Evolutionary conservation across 2,113 vertebrate species (phyloP), one percentile per base, ranked within the genome.

Genomic region (Stigmatopora nigra): DNA sequence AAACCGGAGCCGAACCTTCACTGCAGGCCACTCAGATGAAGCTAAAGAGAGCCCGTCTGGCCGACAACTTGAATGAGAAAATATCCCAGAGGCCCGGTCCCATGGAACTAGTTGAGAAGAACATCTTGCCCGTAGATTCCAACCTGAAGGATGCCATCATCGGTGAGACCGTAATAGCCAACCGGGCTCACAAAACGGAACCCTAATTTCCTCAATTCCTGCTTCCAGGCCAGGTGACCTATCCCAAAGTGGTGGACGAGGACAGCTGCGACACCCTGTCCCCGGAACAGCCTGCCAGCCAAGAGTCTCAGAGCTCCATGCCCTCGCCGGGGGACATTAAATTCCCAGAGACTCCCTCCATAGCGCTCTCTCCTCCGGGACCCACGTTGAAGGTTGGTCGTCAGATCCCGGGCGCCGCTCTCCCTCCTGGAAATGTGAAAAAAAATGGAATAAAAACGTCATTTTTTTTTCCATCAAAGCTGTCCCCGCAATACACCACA

Each of bases 41-140:
- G 76, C 72, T 99, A 84, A 99, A 99, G 83, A 90, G 97, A 78
- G 97, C 97, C 11, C 90, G 97, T 0, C 78, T 99, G 58, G 97
- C 97, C 0, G 95, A 99, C 80, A 94, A 98, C 79, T 90, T 99
- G 62, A 99, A 99, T n/a, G 97, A 99, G 79, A 99, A 96, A 87
- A 94, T 99, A 53, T 92, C 97, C 45, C 97, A 98, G 72, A 90
- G 97, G 47, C 97, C 97, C 14, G 97, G 97, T 1, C 97, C 97
- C 1, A 92, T 99, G 94, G 97, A 99, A 84, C 90, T 99, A 76
- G 93, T 99, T 60, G 94, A 97, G 89, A 99, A 99, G 73, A 99
- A 99, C 85, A 99, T 98, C 79, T 82, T 99, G 45, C 95, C 97
- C 0, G 96, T 99, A 45, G 95, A 96, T 72, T 94, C 93, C 77